A percentile compares a stretch with the other conserved stretches of the same genome.
phyloP scores from a whole-genome alignment of 1,140 invertebrate genomes.

The Dendroctonus ponderosae region DNA sequence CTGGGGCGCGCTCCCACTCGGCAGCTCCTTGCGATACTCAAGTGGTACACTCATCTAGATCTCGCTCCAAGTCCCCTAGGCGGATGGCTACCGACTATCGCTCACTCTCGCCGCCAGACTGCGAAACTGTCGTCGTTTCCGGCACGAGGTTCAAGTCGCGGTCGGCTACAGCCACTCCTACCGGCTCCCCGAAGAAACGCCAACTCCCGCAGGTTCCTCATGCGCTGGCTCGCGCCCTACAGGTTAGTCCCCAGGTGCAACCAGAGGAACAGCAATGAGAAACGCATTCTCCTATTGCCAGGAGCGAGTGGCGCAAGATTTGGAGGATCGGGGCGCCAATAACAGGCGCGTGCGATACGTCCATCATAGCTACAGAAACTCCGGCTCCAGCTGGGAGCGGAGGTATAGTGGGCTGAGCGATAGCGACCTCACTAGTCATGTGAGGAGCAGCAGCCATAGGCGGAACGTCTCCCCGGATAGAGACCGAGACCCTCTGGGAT shows the following conservation, averaged over 20 bases:
- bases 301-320: constrained; percentile 73
- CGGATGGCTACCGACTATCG: constrained; percentile 60
- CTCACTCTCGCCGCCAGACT: constrained; percentile 72
- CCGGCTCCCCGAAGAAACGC: constrained; percentile 91
- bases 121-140: constrained; percentile 39
- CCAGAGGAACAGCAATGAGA: neutral
- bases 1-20: constrained; percentile 63
- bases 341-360: constrained; percentile 45
- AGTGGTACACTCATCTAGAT: constrained; percentile 56
- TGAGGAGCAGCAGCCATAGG: constrained; percentile 51
- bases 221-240: constrained; percentile 62
- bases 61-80: constrained; percentile 64
- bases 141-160: constrained; percentile 70
- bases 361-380: constrained; percentile 66
- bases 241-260: constrained; percentile 39
- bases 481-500: constrained; percentile 63
- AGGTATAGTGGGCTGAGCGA: constrained; percentile 79
- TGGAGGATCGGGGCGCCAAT: constrained; percentile 61
- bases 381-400: constrained; percentile 70
- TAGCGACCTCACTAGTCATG: constrained; percentile 68
- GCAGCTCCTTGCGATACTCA: constrained; percentile 73
- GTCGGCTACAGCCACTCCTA: constrained; percentile 88
- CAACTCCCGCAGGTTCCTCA: constrained; percentile 89
- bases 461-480: constrained; percentile 54
- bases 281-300: constrained; percentile 2